These are phyloP conservation scores for Sebastolobus altivelis DNA, from an alignment of 2,797 vertebrate species.

Conservation along the genomic window DNA sequence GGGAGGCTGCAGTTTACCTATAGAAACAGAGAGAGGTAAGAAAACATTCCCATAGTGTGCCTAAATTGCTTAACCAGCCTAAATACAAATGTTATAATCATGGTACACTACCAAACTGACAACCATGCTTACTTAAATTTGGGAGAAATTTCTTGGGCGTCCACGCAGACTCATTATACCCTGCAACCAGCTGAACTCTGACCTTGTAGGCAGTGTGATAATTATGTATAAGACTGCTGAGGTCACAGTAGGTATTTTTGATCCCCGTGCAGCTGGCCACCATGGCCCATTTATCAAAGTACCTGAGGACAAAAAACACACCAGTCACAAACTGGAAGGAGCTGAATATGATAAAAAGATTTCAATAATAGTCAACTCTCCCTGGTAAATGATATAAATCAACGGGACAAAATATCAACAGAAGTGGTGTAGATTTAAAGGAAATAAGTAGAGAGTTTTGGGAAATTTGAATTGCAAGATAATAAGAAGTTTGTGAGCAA, in stretches of 20 bases:
- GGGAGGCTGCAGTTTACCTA: slow-evolving; percentile 78
- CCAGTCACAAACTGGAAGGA: slow-evolving; percentile 9
- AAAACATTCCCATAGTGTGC: not conserved
- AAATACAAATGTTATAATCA: not conserved
- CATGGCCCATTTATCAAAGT: rapidly evolving
- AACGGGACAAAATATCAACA: not conserved
- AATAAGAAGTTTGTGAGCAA: not conserved
- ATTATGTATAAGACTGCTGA: slow-evolving; percentile 51
- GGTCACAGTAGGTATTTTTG: slow-evolving; percentile 46
- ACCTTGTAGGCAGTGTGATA: not conserved
- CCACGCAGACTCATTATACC: slow-evolving; percentile 27
- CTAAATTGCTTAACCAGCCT: not conserved
- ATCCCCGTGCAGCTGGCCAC: slow-evolving; percentile 66
- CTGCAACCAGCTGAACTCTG: slow-evolving; percentile 66
- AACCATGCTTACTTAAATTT: slow-evolving; percentile 64
- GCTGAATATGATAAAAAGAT: not conserved
- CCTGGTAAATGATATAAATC: not conserved
- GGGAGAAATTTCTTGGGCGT: not conserved
- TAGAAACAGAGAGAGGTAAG: slow-evolving; percentile 1
- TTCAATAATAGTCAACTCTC: not conserved
- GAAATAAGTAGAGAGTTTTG: not conserved
- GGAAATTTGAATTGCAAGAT: not conserved
- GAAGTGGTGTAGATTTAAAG: not conserved
- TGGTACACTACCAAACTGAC: not conserved
- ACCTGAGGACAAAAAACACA: slow-evolving; percentile 51